Evolutionary conservation across 2,113 vertebrate species (phyloP).

Genomic region (Clarias gariepinus): DNA sequence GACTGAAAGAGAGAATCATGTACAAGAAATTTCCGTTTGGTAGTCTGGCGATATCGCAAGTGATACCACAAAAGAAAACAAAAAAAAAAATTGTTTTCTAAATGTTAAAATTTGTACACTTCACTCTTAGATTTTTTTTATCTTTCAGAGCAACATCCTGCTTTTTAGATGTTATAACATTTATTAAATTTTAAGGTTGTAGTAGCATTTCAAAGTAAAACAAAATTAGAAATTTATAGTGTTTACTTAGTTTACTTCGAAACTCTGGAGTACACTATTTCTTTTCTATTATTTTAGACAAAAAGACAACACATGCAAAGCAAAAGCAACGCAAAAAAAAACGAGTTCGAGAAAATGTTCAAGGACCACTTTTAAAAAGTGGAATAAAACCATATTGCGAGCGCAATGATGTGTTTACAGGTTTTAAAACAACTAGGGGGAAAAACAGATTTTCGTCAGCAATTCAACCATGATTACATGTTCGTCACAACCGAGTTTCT

Average conservation of each 20-base stretch:
- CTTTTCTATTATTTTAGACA: too few relatives aligned
- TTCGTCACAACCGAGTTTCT: neutral
- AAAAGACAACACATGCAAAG: neutral
- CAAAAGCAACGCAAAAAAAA: neutral
- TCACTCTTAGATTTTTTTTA: too few relatives aligned
- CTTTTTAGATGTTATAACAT: neutral
- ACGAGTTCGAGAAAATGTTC: neutral
- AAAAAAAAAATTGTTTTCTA: neutral
- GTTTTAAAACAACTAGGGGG: neutral
- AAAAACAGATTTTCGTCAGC: too few relatives aligned
- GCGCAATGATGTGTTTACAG: neutral
- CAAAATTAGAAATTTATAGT: neutral
- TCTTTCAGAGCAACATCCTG: neutral
- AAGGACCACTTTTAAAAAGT: neutral
- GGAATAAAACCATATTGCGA: too few relatives aligned
- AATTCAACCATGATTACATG: neutral
- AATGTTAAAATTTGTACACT: too few relatives aligned
- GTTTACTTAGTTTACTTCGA: neutral
- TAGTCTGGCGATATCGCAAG: neutral
- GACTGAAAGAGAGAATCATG: slow-evolving; percentile 67
- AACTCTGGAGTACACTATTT: neutral
- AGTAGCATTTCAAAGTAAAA: neutral
- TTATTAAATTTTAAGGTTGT: neutral
- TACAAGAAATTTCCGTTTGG: neutral
- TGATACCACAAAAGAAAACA: neutral